Conservation (phyloP, 2,888 invertebrate genomes). For the Lasioglossum vierecki region DNA sequence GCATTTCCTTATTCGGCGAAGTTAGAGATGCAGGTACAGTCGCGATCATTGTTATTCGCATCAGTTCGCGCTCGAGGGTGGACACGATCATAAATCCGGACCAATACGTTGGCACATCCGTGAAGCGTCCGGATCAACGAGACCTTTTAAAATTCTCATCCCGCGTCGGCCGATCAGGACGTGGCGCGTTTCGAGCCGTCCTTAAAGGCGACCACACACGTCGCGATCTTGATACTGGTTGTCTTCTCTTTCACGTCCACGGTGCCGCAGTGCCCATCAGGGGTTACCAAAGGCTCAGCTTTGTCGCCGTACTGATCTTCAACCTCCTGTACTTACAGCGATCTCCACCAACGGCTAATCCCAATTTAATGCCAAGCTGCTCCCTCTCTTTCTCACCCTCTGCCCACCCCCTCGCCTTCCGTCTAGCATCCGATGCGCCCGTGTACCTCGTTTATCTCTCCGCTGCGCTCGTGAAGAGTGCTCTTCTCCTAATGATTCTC, state of each 20-base stretch:
- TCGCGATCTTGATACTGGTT: conserved; percentile 73
- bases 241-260: conserved; percentile 63
- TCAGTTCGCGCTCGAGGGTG: not conserved
- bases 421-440: conserved; percentile 33
- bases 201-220: conserved; percentile 77
- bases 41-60: not conserved
- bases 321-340: conserved; percentile 60
- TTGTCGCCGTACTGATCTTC: conserved; percentile 70
- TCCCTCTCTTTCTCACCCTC: conserved; percentile 41
- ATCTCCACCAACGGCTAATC: conserved; percentile 65
- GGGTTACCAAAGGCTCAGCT: conserved; percentile 62
- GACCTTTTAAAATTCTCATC: conserved; percentile 33
- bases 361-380: conserved; percentile 68
- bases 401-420: not conserved
- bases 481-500: conserved; percentile 62
- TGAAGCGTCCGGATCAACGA: not conserved
- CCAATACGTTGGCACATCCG: not conserved
- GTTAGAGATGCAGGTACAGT: not conserved
- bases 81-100: conserved; percentile 16
- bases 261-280: conserved; percentile 64
- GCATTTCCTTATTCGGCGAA: not conserved
- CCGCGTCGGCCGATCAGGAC: conserved; percentile 39
- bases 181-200: conserved; percentile 64
- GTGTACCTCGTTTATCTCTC: conserved; percentile 62
- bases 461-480: conserved; percentile 54